Percentiles rank a stretch among this genome's conserved stretches.
Conservation (phyloP, 1,140 invertebrate genomes). For the Hetaerina americana region DNA sequence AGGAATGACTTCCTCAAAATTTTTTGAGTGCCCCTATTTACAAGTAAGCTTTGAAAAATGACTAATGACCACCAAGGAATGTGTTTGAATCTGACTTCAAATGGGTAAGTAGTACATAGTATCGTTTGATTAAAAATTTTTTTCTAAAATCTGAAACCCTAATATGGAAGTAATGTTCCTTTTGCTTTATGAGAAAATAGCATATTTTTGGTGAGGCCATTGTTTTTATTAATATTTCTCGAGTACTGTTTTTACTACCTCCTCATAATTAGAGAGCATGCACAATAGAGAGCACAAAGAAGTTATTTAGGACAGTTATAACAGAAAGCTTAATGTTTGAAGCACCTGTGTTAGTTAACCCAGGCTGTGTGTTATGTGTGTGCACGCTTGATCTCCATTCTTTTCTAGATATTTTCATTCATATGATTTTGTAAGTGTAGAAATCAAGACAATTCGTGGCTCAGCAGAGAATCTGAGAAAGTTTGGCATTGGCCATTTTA, state of each 20-base stretch:
- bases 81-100: background rate
- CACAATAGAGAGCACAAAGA: background rate
- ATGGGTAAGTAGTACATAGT: background rate
- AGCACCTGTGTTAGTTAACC: background rate
- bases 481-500: too few species aligned
- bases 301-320: background rate
- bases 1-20: too few species aligned
- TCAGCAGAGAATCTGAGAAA: too few species aligned
- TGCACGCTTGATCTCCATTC: too few species aligned
- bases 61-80: background rate
- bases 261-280: background rate
- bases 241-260: background rate
- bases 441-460: too few species aligned
- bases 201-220: background rate
- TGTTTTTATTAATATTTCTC: background rate
- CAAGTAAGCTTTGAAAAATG: background rate
- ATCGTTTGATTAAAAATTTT: background rate
- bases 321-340: background rate
- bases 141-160: background rate
- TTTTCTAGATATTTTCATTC: too few species aligned
- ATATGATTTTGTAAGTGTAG: too few species aligned
- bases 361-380: background rate
- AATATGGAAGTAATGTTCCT: background rate
- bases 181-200: background rate
- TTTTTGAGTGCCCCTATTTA: too few species aligned